These are phyloP conservation scores for Porites australiensis DNA, from an alignment of 64 coral and sea anemone species.

Conservation along the genomic window DNA sequence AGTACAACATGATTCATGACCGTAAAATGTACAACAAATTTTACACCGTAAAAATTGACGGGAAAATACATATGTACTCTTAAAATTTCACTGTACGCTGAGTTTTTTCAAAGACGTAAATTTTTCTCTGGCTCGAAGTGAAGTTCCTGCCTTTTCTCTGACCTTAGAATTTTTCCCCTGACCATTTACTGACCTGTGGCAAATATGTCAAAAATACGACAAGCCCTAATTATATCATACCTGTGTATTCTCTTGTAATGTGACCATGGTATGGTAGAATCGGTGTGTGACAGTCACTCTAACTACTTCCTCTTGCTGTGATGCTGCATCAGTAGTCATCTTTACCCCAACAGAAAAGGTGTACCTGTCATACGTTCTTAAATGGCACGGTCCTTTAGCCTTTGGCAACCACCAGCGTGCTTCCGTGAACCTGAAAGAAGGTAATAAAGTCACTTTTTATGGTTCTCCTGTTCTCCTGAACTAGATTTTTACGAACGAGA, in stretches of 20 bases:
- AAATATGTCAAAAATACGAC: too few relatives aligned
- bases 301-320: neutral
- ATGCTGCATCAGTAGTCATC: conserved; percentile 20
- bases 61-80: too few relatives aligned
- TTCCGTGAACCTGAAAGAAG: neutral
- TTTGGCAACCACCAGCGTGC: conserved; percentile 39
- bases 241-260: conserved; percentile 32
- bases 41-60: too few relatives aligned
- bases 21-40: too few relatives aligned
- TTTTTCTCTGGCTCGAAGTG: too few relatives aligned
- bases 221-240: neutral
- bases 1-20: too few relatives aligned
- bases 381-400: conserved; percentile 61
- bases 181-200: too few relatives aligned
- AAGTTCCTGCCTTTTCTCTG: too few relatives aligned
- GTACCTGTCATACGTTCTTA: conserved; percentile 80
- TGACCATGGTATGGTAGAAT: conserved; percentile 69
- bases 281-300: conserved; percentile 65
- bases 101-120: too few relatives aligned
- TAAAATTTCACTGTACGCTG: too few relatives aligned
- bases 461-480: neutral
- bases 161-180: neutral
- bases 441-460: neutral
- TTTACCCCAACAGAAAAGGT: conserved; percentile 75
- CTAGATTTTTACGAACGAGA: too few relatives aligned